Base-by-base conservation (phyloP, 2,113 vertebrate genomes). In the Myiagra hebetior region DNA sequence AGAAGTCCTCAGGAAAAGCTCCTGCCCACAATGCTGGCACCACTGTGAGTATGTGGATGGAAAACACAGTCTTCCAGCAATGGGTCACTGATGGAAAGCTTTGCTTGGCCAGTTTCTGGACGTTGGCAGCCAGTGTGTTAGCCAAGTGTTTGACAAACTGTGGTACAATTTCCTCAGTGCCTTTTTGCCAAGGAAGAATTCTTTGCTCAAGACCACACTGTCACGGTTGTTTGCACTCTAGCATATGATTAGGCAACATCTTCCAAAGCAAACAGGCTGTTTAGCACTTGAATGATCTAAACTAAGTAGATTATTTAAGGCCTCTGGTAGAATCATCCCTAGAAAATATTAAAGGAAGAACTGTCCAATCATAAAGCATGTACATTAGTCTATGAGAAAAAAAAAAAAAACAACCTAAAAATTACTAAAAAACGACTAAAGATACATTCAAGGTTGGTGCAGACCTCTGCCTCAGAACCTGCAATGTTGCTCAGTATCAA, bases 221-320 rank as follows among this genome's bases (percentile, higher is more conserved):
- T 59, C 91, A 80, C 2, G 3, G 86, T 30, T 93, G 76, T 64
- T 78, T 88, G 93, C 72, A 65, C 77, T 85, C 44, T 31, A 89
- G 55, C 67, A 31, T 31, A 56, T 14, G 39, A 85, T 87, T 37
- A 82, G 63, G 53, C 37, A 79, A 7, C 16, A 64, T 35, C 86
- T 92, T 80, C 57, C 49, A 73, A 92, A 96, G 83, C 41, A 95
- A 89, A 94, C 47, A 92, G 5, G 59, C 44, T 92, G 79, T 44
- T 88, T 31, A 55, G 53, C 79, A 88, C 39, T 79, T 4, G 35
- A 95, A 79, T 1, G 6, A 90, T 72, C 57, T 93, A 76, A 93
- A 59, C 35, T 28, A 50, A 72, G 35, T 13, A 70, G 39, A 79
- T 93, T 89, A 82, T 82, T 90, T 85, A 89, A 74, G 3, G 2